Conservation (phyloP, 2,888 invertebrate genomes). For the Hydroisotoma schaefferi region DNA sequence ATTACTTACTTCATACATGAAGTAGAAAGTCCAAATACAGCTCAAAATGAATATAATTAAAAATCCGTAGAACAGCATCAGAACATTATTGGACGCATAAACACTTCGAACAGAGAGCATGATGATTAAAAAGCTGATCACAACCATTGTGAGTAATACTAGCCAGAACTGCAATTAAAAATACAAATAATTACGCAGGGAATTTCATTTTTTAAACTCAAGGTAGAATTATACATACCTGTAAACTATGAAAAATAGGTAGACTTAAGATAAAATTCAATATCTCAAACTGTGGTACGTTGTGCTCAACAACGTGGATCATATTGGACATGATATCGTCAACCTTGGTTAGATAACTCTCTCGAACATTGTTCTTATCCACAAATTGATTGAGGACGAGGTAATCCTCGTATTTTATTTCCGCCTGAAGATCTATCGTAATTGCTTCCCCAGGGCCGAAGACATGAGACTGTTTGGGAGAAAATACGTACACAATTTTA, state of each 20-base stretch:
- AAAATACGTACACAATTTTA: neutral
- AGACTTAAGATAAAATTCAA: conserved; percentile 21
- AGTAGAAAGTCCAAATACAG: conserved; percentile 42
- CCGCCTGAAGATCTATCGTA: conserved; percentile 47
- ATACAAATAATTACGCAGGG: neutral
- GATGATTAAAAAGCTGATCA: conserved; percentile 26
- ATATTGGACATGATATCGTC: conserved; percentile 42
- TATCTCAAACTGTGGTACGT: conserved; percentile 19
- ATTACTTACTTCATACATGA: conserved; percentile 31
- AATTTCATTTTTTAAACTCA: neutral
- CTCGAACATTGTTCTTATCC: conserved; percentile 14
- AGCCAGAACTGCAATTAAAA: conserved; percentile 34
- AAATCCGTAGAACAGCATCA: conserved; percentile 35
- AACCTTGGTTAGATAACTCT: conserved; percentile 34
- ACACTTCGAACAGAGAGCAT: conserved; percentile 23
- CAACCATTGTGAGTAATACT: conserved; percentile 24
- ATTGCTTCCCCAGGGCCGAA: conserved; percentile 48
- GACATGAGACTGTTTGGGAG: conserved; percentile 33
- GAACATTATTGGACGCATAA: conserved; percentile 12
- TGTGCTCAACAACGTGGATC: conserved; percentile 38
- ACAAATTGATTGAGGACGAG: conserved; percentile 38
- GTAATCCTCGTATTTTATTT: conserved; percentile 44
- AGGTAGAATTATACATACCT: conserved; percentile 19
- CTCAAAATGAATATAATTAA: conserved; percentile 39
- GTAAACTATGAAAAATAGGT: conserved; percentile 27